Evolutionary conservation across 30 jellyfish, hydroid and myxozoan genomes (phyloP).

Genomic region (Mastigias papua): DNA sequence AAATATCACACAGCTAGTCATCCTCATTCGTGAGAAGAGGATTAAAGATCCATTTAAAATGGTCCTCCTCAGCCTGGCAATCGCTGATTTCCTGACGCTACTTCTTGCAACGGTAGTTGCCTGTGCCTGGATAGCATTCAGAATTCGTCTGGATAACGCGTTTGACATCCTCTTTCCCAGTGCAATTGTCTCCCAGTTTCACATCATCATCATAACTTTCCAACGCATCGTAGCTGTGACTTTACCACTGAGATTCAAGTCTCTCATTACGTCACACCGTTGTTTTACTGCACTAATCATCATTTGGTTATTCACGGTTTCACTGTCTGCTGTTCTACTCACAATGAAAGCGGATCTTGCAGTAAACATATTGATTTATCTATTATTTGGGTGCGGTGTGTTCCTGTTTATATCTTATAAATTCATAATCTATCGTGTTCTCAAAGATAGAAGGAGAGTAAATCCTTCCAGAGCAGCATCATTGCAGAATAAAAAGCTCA

Average conservation of each 20-base stretch:
- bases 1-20: background rate
- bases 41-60: background rate
- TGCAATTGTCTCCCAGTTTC: background rate
- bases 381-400: background rate
- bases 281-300: background rate
- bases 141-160: background rate
- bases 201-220: background rate
- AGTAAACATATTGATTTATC: background rate
- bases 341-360: background rate
- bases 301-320: background rate
- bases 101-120: background rate
- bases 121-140: background rate
- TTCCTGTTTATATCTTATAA: background rate
- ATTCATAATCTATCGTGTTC: background rate
- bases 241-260: background rate
- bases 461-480: background rate
- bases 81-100: background rate
- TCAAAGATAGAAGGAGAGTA: background rate
- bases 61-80: constrained; percentile 4
- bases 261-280: background rate
- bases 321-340: background rate
- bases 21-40: background rate
- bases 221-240: background rate
- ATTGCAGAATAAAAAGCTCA: background rate
- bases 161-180: background rate